Conservation (phyloP, 2,888 invertebrate genomes). For the Ornithoptera alexandrae region DNA sequence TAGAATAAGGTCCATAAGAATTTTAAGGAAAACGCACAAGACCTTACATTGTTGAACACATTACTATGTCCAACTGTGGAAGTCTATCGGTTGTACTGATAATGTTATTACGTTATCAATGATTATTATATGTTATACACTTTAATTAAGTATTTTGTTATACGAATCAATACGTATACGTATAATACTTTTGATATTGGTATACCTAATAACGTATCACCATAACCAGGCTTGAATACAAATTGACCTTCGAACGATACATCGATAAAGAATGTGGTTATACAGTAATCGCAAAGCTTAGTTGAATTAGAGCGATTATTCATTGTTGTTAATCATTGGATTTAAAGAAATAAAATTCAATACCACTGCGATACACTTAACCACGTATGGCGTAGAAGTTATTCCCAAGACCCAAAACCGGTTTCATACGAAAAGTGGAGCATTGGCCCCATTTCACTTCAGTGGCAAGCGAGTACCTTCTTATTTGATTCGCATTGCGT, state of each 20-base stretch:
- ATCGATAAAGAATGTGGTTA: constrained; percentile 25
- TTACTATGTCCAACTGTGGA: no score
- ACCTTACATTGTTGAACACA: no score
- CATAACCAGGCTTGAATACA: background rate
- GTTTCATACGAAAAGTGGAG: constrained; percentile 68
- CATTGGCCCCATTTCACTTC: constrained; percentile 67
- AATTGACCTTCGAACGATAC: constrained; percentile 1
- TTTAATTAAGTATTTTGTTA: no score
- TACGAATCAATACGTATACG: no score
- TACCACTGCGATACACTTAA: constrained; percentile 12
- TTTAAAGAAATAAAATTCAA: constrained; percentile 17
- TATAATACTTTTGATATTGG: no score
- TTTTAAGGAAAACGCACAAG: no score
- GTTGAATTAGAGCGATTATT: constrained; percentile 22
- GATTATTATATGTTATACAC: no score
- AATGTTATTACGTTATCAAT: no score
- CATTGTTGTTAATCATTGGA: constrained; percentile 26
- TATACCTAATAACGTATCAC: no score
- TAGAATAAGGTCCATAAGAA: no score
- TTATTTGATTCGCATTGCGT: constrained; percentile 48
- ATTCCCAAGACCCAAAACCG: constrained; percentile 51
- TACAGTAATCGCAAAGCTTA: constrained; percentile 14
- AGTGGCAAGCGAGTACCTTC: constrained; percentile 48
- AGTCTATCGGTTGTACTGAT: no score
- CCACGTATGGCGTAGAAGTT: constrained; percentile 37